A percentile compares a stretch with the other conserved stretches of the same genome.
These are phyloP conservation scores for Diachrysia chrysitis DNA, from an alignment of 2,888 invertebrate genomes.

Conservation along the genomic window DNA sequence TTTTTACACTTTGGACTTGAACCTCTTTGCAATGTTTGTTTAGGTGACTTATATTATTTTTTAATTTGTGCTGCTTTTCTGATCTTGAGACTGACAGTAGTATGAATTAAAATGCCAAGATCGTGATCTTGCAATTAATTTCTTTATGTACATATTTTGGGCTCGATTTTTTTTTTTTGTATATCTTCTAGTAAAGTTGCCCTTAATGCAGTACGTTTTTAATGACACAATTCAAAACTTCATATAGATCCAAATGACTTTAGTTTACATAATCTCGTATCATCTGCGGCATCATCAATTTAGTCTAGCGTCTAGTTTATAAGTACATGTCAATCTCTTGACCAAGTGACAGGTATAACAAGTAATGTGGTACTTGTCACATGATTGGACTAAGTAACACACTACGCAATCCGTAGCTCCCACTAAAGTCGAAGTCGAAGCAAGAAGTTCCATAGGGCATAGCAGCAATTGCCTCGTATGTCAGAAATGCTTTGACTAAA, in stretches of 20 bases:
- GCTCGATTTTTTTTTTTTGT: no score
- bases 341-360: neutral
- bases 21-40: slow-evolving; percentile 2
- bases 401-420: neutral
- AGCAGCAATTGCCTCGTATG: neutral
- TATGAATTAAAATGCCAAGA: neutral
- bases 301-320: neutral
- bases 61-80: neutral
- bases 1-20: neutral
- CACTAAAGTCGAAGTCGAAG: neutral
- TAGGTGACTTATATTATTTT: neutral
- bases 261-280: neutral
- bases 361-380: neutral
- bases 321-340: neutral
- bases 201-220: no score
- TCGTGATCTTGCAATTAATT: neutral
- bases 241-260: neutral
- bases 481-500: neutral
- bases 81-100: neutral
- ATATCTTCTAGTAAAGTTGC: no score
- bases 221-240: neutral
- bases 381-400: neutral
- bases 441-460: neutral
- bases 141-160: no score
- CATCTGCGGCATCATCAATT: neutral